Conservation (phyloP, 2,888 invertebrate species). For the Encarsia formosa region DNA sequence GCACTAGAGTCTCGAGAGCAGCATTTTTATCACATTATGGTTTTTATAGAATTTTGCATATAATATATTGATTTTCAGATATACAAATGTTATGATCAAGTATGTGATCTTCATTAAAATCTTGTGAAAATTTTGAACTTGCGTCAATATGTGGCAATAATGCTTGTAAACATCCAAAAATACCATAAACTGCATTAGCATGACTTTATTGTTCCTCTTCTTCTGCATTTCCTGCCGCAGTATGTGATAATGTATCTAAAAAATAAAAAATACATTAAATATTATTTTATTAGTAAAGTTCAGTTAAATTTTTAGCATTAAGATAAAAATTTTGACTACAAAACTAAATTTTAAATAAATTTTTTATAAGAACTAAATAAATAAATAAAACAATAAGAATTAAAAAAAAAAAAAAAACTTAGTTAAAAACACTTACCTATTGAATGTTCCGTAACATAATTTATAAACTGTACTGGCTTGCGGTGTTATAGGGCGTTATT, state of each 20-base stretch:
- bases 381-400: too few relatives aligned
- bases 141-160: conserved; percentile 57
- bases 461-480: conserved; percentile 62
- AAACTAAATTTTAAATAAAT: too few relatives aligned
- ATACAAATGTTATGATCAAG: conserved; percentile 56
- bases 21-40: conserved; percentile 87
- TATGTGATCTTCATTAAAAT: conserved; percentile 33
- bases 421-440: too few relatives aligned
- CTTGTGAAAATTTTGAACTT: conserved; percentile 13
- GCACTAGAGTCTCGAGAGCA: conserved; percentile 68
- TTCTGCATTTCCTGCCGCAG: conserved; percentile 23
- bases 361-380: too few relatives aligned
- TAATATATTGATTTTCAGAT: conserved; percentile 71
- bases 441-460: conserved; percentile 63
- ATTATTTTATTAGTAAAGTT: not conserved
- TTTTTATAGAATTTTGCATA: conserved; percentile 65
- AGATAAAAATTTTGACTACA: too few relatives aligned
- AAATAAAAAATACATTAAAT: conserved; percentile 12
- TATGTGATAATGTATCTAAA: conserved; percentile 29
- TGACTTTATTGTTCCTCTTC: conserved; percentile 23
- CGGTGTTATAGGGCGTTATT: too few relatives aligned
- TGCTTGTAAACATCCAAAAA: conserved; percentile 62
- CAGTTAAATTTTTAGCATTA: too few relatives aligned
- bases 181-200: conserved; percentile 66
- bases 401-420: too few relatives aligned